Base-by-base conservation (phyloP, 1,140 invertebrate species). In the Eueides isabella region DNA sequence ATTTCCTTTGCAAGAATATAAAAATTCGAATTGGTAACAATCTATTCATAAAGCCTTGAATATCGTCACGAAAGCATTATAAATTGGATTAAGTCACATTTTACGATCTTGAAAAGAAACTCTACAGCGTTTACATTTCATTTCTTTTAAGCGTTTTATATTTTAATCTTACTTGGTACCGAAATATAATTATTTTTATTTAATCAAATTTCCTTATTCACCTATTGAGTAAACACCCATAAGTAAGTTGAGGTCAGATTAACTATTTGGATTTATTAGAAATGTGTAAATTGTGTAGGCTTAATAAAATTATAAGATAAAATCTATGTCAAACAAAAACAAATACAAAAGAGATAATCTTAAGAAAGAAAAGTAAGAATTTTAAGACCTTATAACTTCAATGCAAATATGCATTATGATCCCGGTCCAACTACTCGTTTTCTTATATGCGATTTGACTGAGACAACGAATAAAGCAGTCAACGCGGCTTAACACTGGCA, bases 31-130 rank as follows among this genome's bases (percentile, higher is more conserved):
- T 68, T 30, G 23, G 44, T 68, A 55, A 30, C 28, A 68, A 68
- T 64, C 19, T 55, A n/a, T 63, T 62, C 33, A 71, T 71, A 64
- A 70, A 61, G 63, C 62, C 31, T 41, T 26, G 31, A 63, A 71
- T 71, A 61, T 71, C 14, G 33, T 71, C 61, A 71, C 69, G 69
- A 71, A 64, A 63, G 61, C 69, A 28, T 64, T 64, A 71, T 64
- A 62, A 61, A 63, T 41, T 63, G 61, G 69, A 71, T 71, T 64
- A 38, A 28, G 33, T 71, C 35, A 64, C 61, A 64, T 64, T 71
- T 71, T 61, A 64, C 31, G 14, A 62, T 33, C 69, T 68, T 64
- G 29, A 64, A 71, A 71, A 19, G 68, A 71, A 71, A 63, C 11
- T 55, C 48, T 9, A 55, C 19, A 55, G 48, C 14, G 23, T 66